Evolutionary conservation across 2,888 invertebrate genomes (phyloP).

Genomic region (Orgyia antiqua): DNA sequence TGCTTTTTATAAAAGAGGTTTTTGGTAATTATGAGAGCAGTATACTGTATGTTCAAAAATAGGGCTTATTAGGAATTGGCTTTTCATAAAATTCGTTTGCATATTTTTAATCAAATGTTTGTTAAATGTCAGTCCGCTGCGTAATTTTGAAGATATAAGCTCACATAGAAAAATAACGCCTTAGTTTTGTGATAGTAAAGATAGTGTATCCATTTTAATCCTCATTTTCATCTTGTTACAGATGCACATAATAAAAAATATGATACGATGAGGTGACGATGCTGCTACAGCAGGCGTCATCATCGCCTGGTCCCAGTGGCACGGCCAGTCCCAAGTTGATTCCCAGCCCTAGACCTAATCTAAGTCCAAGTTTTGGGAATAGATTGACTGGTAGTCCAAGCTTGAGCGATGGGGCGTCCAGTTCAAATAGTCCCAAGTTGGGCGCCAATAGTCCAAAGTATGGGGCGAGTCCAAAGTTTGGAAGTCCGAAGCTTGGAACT

Average conservation of each 20-base stretch:
- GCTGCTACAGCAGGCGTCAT: constrained; percentile 73
- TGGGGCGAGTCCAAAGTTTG: constrained; percentile 62
- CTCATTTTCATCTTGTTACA: no score
- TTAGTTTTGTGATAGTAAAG: no score
- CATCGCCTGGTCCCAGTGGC: constrained; percentile 73
- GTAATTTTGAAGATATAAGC: no score
- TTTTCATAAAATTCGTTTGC: no score
- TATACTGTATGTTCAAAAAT: neutral
- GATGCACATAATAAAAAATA: constrained; percentile 40
- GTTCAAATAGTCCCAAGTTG: constrained; percentile 37
- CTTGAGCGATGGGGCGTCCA: constrained; percentile 39
- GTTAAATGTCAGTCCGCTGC: no score
- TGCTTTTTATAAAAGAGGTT: constrained; percentile 10
- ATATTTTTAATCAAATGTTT: no score
- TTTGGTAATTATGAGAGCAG: constrained; percentile 10
- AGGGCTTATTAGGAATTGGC: no score
- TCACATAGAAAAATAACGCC: no score
- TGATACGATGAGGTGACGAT: constrained; percentile 69
- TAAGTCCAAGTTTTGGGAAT: constrained; percentile 26
- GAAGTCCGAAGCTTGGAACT: constrained; percentile 62
- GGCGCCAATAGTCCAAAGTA: constrained; percentile 39
- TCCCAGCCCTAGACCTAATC: constrained; percentile 51
- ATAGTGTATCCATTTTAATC: no score
- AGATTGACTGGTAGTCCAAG: constrained; percentile 48
- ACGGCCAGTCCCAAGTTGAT: constrained; percentile 63